Evolutionary conservation across 2,113 vertebrate genomes (phyloP).

Genomic region (Psophia crepitans): DNA sequence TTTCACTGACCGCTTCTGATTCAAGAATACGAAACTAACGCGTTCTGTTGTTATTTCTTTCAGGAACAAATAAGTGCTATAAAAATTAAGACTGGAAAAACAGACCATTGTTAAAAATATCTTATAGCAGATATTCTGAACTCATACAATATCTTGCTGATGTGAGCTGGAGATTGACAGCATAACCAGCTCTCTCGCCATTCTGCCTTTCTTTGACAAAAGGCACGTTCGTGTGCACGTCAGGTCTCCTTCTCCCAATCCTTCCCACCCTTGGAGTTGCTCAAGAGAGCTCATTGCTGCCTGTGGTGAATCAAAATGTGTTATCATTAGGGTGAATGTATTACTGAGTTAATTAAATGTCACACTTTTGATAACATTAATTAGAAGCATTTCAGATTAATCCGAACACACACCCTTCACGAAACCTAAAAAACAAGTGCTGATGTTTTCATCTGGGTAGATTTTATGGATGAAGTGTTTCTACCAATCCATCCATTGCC

Average conservation of each 20-base stretch:
- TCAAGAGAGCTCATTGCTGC: conserved; percentile 47
- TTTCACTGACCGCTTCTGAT: background rate
- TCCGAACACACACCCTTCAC: conserved; percentile 19
- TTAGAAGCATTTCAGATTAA: conserved; percentile 58
- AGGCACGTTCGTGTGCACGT: background rate
- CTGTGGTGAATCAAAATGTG: conserved; percentile 57
- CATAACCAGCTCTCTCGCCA: background rate
- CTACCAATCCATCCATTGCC: background rate
- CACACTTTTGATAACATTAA: conserved; percentile 73
- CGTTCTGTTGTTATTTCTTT: background rate
- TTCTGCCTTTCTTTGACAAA: background rate
- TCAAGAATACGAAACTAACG: background rate
- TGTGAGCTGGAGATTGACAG: background rate
- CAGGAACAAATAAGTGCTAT: background rate
- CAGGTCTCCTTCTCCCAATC: background rate
- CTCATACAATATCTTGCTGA: background rate
- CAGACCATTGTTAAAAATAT: background rate
- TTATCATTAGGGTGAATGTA: conserved; percentile 70
- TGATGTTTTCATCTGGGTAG: background rate
- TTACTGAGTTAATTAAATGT: conserved; percentile 79
- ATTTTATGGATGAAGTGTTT: too few relatives aligned
- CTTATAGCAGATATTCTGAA: background rate
- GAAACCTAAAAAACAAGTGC: background rate
- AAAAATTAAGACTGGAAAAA: background rate
- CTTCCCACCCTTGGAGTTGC: conserved; percentile 5